Percentiles rank a stretch among this genome's conserved stretches.
These are phyloP conservation scores for Ianthella basta DNA, from an alignment of 37 sponge, comb jelly and placozoan genomes.

Conservation along the genomic window DNA sequence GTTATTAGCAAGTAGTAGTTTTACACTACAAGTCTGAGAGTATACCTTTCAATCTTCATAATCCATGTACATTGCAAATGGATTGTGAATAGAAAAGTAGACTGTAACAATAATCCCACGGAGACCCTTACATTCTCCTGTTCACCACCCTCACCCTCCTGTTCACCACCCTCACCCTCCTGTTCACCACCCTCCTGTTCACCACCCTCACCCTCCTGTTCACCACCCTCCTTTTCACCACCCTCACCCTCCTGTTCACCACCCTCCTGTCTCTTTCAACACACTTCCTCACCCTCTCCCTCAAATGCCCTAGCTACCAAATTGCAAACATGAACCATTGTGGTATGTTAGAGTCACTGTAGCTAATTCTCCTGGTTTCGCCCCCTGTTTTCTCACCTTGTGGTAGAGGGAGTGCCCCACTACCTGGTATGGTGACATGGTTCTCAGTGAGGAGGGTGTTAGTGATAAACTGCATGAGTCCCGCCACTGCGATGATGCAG, in stretches of 20 bases:
- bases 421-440: conserved; percentile 50
- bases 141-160: too few species aligned
- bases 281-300: neutral
- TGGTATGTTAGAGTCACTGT: too few species aligned
- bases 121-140: too few species aligned
- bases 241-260: neutral
- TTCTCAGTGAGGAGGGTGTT: conserved; percentile 44
- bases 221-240: neutral
- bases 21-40: too few species aligned
- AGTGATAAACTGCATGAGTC: conserved; percentile 73
- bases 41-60: too few species aligned
- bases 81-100: too few species aligned
- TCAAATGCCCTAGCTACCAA: neutral
- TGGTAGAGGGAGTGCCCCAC: conserved; percentile 43
- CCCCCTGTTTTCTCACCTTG: conserved; percentile 18
- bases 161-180: neutral
- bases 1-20: too few species aligned
- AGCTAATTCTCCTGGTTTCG: neutral
- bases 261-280: neutral
- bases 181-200: neutral
- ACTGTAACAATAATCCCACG: too few species aligned
- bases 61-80: too few species aligned
- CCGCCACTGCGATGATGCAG: conserved; percentile 64
- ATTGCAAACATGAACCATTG: too few species aligned
- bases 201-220: neutral